These are phyloP conservation scores for Holothuria glaberrima DNA, from an alignment of 35 echinoderm and acorn worm genomes.

Conservation along the genomic window DNA sequence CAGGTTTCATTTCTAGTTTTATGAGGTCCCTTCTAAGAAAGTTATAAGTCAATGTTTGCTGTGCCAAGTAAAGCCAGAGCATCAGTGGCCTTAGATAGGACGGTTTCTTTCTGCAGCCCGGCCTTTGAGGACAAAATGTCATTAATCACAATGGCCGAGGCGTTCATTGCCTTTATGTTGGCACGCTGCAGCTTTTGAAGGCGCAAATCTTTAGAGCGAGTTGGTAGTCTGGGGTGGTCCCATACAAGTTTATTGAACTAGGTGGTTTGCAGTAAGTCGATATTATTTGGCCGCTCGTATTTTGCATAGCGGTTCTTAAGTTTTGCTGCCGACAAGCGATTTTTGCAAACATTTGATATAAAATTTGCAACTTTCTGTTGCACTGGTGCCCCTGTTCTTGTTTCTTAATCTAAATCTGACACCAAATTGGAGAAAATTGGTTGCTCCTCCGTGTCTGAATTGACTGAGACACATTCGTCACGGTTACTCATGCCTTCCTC, in stretches of 20 bases:
- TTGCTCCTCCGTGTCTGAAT: background rate
- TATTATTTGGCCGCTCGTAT: background rate
- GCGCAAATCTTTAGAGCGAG: background rate
- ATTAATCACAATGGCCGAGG: background rate
- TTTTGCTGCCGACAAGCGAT: background rate
- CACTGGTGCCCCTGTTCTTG: constrained; percentile 1
- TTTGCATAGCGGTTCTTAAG: background rate
- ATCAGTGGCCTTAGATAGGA: background rate
- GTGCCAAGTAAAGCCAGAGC: constrained; percentile 9
- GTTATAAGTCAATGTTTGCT: constrained; percentile 8
- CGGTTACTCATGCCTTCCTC: too few species aligned
- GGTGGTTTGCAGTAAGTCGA: constrained; percentile 3
- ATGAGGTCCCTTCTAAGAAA: constrained; percentile 3
- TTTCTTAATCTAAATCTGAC: background rate
- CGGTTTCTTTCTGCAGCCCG: background rate
- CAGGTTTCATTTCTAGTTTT: constrained; percentile 11
- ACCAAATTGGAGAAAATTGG: background rate
- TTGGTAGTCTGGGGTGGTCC: background rate
- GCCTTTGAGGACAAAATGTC: background rate
- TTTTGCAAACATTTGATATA: background rate
- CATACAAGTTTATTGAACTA: background rate
- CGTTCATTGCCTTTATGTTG: constrained; percentile 15
- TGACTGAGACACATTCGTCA: background rate
- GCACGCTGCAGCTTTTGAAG: background rate
- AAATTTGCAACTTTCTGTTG: constrained; percentile 12